Evolutionary conservation across 1,140 invertebrate genomes (phyloP).

Genomic region (Drosophila biarmipes): DNA sequence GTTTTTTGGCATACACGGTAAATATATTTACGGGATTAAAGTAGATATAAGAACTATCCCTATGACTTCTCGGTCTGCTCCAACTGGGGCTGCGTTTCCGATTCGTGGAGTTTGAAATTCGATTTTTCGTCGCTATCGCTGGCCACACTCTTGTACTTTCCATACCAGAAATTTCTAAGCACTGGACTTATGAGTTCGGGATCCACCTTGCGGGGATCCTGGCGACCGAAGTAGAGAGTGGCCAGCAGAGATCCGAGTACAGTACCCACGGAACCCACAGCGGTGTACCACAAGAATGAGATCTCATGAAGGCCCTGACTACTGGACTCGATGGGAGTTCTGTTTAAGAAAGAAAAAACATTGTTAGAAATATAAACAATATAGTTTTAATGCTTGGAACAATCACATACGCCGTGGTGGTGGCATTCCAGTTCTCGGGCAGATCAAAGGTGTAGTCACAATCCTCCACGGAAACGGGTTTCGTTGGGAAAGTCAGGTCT

Average conservation of each 20-base stretch:
- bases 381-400: constrained; percentile 5
- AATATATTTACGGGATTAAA: constrained; percentile 22
- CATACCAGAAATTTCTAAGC: constrained; percentile 59
- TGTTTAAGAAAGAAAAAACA: constrained; percentile 2
- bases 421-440: constrained; percentile 44
- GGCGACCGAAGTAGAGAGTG: constrained; percentile 61
- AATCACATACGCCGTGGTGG: constrained; percentile 55
- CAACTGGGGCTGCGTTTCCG: constrained; percentile 24
- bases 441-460: constrained; percentile 59
- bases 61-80: constrained; percentile 13
- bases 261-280: constrained; percentile 56
- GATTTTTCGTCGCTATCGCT: constrained; percentile 25
- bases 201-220: constrained; percentile 59
- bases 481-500: constrained; percentile 45
- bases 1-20: not conserved
- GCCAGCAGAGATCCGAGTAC: constrained; percentile 53
- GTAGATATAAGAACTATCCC: not conserved
- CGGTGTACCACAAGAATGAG: constrained; percentile 86
- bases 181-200: constrained; percentile 54
- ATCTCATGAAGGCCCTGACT: constrained; percentile 56
- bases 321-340: constrained; percentile 1
- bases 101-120: constrained; percentile 6
- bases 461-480: constrained; percentile 62
- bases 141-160: constrained; percentile 48
- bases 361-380: not conserved